Evolutionary conservation across 2,888 invertebrate genomes (phyloP).

Genomic region (Pollenia angustigena): DNA sequence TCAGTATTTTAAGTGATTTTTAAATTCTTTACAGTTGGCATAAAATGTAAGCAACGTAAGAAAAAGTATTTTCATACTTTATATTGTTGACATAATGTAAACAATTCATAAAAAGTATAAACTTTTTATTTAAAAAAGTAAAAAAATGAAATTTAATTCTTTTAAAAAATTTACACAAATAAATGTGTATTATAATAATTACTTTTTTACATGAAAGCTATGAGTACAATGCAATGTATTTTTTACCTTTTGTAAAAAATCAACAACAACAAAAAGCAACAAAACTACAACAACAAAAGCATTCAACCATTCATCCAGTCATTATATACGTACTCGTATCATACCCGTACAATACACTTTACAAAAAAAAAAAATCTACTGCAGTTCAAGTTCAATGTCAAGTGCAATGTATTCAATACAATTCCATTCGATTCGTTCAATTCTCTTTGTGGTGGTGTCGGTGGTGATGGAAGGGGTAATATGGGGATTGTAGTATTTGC

Average conservation of each 20-base stretch:
- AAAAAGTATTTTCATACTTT: no score
- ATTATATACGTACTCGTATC: slow-evolving; percentile 13
- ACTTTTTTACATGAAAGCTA: neutral
- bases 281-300: slow-evolving; percentile 8
- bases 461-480: neutral
- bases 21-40: no score
- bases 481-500: slow-evolving; percentile 24
- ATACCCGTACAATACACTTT: slow-evolving; percentile 66
- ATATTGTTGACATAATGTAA: no score
- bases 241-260: slow-evolving; percentile 31
- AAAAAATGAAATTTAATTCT: no score
- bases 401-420: slow-evolving; percentile 76
- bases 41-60: no score
- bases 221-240: slow-evolving; percentile 14
- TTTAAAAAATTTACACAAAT: neutral
- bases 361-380: slow-evolving; percentile 66
- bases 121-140: no score
- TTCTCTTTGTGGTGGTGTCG: neutral
- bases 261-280: neutral
- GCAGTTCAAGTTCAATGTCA: slow-evolving; percentile 83
- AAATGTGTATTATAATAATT: neutral
- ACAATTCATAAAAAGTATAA: no score
- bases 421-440: slow-evolving; percentile 35
- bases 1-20: no score
- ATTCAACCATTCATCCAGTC: slow-evolving; percentile 22